Percentiles rank a stretch among this genome's conserved stretches.
Evolutionary conservation across 2,888 invertebrate genomes (phyloP).

Genomic region (Alsophila aescularia): DNA sequence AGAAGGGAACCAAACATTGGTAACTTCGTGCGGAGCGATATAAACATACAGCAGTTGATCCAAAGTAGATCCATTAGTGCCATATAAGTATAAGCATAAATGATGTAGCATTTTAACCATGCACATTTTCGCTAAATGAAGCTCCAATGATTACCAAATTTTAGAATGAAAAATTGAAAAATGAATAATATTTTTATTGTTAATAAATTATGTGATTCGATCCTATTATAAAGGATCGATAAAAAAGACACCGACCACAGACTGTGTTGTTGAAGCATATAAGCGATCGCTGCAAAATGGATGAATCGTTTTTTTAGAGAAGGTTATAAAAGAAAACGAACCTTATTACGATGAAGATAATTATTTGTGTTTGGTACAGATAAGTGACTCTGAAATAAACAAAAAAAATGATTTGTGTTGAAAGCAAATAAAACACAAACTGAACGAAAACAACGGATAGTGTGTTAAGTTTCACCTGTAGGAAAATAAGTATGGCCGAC

Average conservation of each 20-base stretch:
- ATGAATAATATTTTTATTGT: conserved; percentile 21
- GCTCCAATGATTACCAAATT: conserved; percentile 37
- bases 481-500: conserved; percentile 32
- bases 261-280: conserved; percentile 61
- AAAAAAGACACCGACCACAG: conserved; percentile 23
- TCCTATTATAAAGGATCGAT: conserved; percentile 21
- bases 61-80: conserved; percentile 25
- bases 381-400: conserved; percentile 94
- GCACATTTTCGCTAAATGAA: conserved; percentile 45
- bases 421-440: conserved; percentile 85
- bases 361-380: conserved; percentile 94
- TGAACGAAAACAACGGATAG: conserved; percentile 70
- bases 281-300: conserved; percentile 62
- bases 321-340: conserved; percentile 84
- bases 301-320: conserved; percentile 64
- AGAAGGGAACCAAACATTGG: conserved; percentile 28
- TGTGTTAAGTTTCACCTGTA: conserved; percentile 49
- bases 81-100: conserved; percentile 30
- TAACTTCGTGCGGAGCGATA: conserved; percentile 18
- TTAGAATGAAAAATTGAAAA: conserved; percentile 13
- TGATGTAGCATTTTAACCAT: conserved; percentile 40
- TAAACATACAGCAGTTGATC: conserved; percentile 10
- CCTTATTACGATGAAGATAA: conserved; percentile 92
- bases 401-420: conserved; percentile 82
- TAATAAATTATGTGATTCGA: conserved; percentile 5